Percentiles rank a stretch among this genome's conserved stretches.
These are phyloP conservation scores for Dendrolimus punctatus DNA, from an alignment of 1,140 invertebrate genomes.

Conservation along the genomic window DNA sequence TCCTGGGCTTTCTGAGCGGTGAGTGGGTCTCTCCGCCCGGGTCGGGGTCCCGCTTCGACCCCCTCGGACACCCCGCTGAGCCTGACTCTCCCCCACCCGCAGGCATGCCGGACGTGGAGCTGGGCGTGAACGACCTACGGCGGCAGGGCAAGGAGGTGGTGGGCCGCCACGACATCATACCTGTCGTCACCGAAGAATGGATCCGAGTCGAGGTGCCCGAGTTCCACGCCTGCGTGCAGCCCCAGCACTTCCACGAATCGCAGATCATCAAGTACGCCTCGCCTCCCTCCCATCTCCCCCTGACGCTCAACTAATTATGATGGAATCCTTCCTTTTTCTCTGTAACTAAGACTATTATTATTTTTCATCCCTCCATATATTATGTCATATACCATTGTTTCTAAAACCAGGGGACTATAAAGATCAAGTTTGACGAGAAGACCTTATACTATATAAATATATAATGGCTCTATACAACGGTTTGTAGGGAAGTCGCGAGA, in stretches of 20 bases:
- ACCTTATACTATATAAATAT: too few relatives aligned
- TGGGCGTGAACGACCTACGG: constrained; percentile 97
- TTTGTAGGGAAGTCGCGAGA: too few relatives aligned
- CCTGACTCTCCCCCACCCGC: neutral
- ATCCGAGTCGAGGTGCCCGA: constrained; percentile 95
- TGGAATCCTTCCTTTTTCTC: too few relatives aligned
- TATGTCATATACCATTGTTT: too few relatives aligned
- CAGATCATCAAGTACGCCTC: constrained; percentile 88
- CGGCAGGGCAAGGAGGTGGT: constrained; percentile 99
- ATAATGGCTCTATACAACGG: too few relatives aligned
- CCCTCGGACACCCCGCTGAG: neutral
- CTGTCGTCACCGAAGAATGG: constrained; percentile 99
- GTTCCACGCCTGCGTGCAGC: constrained; percentile 95
- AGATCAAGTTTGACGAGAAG: too few relatives aligned
- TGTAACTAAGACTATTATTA: too few relatives aligned
- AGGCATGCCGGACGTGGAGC: constrained; percentile 96
- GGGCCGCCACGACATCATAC: constrained; percentile 98
- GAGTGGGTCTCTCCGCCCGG: constrained; percentile 18
- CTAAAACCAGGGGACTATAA: too few relatives aligned
- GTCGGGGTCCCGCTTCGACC: neutral
- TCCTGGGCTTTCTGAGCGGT: constrained; percentile 92
- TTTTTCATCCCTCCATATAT: too few relatives aligned
- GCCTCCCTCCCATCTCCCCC: neutral
- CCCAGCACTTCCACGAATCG: constrained; percentile 91
- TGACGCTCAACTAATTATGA: neutral